These are phyloP conservation scores for Lerema accius DNA, from an alignment of 1,140 invertebrate species.

Conservation along the genomic window DNA sequence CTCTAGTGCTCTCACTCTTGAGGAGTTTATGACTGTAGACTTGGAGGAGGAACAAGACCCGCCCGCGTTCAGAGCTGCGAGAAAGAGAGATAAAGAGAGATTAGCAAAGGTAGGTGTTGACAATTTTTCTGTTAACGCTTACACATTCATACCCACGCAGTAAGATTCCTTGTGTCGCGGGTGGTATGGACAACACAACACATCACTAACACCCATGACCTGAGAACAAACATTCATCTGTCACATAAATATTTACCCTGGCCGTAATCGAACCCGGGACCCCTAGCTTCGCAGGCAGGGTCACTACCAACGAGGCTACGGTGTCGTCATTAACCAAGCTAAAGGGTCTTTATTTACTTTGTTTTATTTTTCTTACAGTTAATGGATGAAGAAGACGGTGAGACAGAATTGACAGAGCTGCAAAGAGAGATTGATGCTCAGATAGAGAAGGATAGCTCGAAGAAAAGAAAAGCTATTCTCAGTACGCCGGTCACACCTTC, in stretches of 20 bases:
- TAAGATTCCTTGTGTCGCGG: no score
- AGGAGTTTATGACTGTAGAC: constrained; percentile 99
- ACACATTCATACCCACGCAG: no score
- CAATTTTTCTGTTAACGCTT: no score
- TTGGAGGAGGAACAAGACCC: constrained; percentile 98
- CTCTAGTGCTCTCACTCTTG: constrained; percentile 93
- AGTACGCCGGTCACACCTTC: constrained; percentile 31
- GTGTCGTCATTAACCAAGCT: no score
- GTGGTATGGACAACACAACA: no score
- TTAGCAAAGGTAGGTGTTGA: constrained; percentile 90
- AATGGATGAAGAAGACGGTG: constrained; percentile 85
- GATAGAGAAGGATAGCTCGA: constrained; percentile 85
- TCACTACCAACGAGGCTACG: no score
- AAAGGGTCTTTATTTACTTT: no score
- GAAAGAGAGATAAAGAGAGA: constrained; percentile 93
- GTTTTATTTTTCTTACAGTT: constrained; percentile 65
- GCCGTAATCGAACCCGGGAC: no score
- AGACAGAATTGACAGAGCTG: constrained; percentile 86
- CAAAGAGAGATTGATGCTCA: constrained; percentile 90
- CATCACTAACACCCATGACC: no score
- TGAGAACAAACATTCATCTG: no score
- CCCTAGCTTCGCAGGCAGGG: no score
- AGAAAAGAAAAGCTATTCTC: constrained; percentile 56
- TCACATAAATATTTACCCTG: no score
- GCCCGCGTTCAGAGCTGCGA: constrained; percentile 95